Percentiles rank a stretch among this genome's conserved stretches.
These are phyloP conservation scores for Diabrotica undecimpunctata DNA, from an alignment of 1,140 invertebrate species.

Conservation along the genomic window DNA sequence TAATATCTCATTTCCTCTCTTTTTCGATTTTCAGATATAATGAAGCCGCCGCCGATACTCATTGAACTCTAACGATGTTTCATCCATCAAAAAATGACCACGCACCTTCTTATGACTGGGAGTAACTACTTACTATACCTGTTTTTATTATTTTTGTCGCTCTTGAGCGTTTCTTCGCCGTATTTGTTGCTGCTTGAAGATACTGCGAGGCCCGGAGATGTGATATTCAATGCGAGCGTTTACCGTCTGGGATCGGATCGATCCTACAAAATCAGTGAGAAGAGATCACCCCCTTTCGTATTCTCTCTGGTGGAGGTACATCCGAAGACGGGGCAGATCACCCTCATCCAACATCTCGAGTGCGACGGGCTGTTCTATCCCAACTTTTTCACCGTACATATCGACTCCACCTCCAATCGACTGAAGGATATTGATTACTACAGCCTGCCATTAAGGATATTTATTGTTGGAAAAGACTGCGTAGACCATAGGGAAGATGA, in stretches of 20 bases:
- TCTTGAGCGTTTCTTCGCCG: conserved; percentile 20
- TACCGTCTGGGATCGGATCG: conserved; percentile 69
- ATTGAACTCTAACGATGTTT: conserved; percentile 22
- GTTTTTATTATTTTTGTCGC: conserved; percentile 31
- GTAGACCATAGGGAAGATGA: conserved; percentile 54
- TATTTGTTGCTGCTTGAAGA: conserved; percentile 73
- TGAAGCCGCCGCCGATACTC: conserved; percentile 2
- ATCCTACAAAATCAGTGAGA: conserved; percentile 70
- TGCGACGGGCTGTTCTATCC: conserved; percentile 80
- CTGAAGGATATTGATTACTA: conserved; percentile 79
- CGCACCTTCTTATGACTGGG: conserved; percentile 32
- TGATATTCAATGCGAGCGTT: conserved; percentile 79
- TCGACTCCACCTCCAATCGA: conserved; percentile 77
- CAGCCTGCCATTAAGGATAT: conserved; percentile 71
- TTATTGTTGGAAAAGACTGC: conserved; percentile 72
- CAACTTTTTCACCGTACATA: conserved; percentile 78
- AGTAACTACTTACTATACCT: conserved; percentile 20
- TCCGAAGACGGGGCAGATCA: conserved; percentile 69
- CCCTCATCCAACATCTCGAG: conserved; percentile 64
- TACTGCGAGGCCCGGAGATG: conserved; percentile 60
- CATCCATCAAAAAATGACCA: conserved; percentile 32
- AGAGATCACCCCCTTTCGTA: conserved; percentile 77
- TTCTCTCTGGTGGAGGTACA: conserved; percentile 72
- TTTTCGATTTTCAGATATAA: conserved; percentile 19
- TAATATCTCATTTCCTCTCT: neutral